Evolutionary conservation across 1,140 invertebrate species (phyloP).

Genomic region (Streblospio benedicti): DNA sequence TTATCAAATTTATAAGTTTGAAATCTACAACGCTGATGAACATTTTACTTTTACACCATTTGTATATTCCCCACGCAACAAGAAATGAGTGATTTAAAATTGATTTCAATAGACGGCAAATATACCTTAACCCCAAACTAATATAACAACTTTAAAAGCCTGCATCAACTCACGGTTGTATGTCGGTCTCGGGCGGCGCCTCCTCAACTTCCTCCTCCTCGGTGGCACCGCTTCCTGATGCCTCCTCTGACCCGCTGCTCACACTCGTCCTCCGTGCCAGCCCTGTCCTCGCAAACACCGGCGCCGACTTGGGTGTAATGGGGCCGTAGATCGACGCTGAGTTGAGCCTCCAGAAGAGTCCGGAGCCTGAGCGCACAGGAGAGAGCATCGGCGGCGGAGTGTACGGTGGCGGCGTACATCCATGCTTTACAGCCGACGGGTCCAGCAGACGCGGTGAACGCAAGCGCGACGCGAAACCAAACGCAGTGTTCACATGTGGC

Average conservation of each 20-base stretch:
- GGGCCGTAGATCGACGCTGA: constrained; percentile 40
- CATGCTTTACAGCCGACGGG: constrained; percentile 20
- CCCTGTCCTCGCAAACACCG: constrained; percentile 29
- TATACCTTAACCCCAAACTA: too few species aligned
- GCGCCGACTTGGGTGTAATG: constrained; percentile 33
- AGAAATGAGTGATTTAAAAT: too few species aligned
- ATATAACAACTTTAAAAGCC: too few species aligned
- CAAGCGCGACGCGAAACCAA: constrained; percentile 50
- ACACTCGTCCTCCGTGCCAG: constrained; percentile 11
- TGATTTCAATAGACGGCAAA: too few species aligned
- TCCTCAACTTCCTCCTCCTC: constrained; percentile 23
- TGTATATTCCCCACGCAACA: too few species aligned
- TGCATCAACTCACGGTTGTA: constrained; percentile 42
- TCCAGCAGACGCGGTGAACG: constrained; percentile 52
- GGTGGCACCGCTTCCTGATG: constrained; percentile 7
- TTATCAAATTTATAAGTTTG: too few species aligned
- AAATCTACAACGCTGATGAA: too few species aligned
- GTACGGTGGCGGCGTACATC: constrained; percentile 51
- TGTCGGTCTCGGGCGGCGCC: constrained; percentile 39
- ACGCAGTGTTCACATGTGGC: constrained; percentile 49
- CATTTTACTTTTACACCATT: too few species aligned
- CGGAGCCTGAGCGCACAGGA: constrained; percentile 74
- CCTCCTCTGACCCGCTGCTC: constrained; percentile 13
- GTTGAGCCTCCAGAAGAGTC: constrained; percentile 76
- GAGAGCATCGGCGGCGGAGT: constrained; percentile 87